Base-by-base conservation (phyloP, 1,140 invertebrate genomes). In the Portunus trituberculatus region DNA sequence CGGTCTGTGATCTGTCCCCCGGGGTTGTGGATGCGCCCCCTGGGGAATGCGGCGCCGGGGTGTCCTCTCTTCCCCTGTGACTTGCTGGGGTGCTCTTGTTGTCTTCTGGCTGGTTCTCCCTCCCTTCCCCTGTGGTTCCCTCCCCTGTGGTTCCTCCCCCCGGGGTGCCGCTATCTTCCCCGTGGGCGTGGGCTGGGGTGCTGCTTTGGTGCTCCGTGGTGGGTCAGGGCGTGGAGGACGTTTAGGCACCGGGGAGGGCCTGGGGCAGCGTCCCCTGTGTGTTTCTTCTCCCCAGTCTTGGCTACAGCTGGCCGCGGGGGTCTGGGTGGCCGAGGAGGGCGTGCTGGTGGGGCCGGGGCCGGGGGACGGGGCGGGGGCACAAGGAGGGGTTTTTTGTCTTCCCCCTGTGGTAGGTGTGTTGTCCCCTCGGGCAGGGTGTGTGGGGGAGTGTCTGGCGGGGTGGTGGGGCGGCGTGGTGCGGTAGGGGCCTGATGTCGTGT, bases 1-100 rank as follows among this genome's bases (percentile, higher is more conserved):
- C 95, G 6, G 95, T 84, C 59, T 93, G 86, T 8, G 95, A 95
- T 39, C 95, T 92, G 76, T 95, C 92, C 82, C 91, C 95, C 28
- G 93, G 52, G 16, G 91, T 91, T 2, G 86, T 89, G 8, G 94
- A 93, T 12, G 82, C 88, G 31, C 91, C 91, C 52, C 91, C 84
- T 20, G 94, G 92, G 6, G 94, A 92, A 8, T 92, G 84, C 0
- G 89, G 59, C 91, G 88, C 59, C 12, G 45, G 32, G 20, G 39
- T 20, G 45, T 25, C 32, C 59, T 3, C 32, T 12, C 59, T 87
- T 29, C 93, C 32, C 59, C 12, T 31, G 48, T 20, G n/a, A 46
- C 3, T 59, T 2, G 52, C 52, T 59, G 52, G 93, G 29, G 29
- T 25, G 12, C 16, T 14, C 92, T 25, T n/a, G n/a, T n/a, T n/a